Evolutionary conservation across 2,113 vertebrate genomes (phyloP).

Genomic region (Cariama cristata): DNA sequence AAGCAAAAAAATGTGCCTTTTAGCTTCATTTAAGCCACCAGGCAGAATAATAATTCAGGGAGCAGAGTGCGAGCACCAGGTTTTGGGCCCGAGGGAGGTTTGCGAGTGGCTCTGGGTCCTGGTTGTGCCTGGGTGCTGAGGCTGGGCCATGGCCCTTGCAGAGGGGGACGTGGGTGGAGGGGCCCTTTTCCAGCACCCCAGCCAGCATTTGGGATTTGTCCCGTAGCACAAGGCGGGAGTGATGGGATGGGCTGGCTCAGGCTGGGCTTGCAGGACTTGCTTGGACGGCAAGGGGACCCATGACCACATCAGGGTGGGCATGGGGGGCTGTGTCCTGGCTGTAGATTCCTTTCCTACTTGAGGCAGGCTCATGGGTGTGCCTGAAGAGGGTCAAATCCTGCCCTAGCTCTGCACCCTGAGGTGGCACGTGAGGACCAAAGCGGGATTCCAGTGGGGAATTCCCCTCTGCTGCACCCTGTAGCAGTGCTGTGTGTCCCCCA

Average conservation of each 20-base stretch:
- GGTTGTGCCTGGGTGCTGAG: not conserved
- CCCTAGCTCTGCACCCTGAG: not conserved
- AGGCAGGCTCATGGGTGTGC: not conserved
- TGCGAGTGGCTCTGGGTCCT: not conserved
- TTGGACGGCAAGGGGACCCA: not conserved
- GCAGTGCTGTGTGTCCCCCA: not conserved
- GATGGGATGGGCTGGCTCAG: not conserved
- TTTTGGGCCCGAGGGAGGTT: not conserved
- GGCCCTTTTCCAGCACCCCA: not conserved
- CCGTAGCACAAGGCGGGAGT: not conserved
- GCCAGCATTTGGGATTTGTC: not conserved
- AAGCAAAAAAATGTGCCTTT: not conserved
- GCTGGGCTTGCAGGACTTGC: not conserved
- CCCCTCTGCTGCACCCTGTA: not conserved
- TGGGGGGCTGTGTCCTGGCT: not conserved
- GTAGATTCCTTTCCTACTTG: not conserved
- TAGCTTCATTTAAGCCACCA: not conserved
- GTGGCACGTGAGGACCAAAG: accelerated
- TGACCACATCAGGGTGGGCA: accelerated
- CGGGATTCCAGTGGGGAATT: not conserved
- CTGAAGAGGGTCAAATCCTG: not conserved
- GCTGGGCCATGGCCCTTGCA: accelerated
- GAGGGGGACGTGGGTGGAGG: accelerated
- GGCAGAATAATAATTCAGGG: accelerated
- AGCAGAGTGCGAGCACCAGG: not conserved